Evolutionary conservation across 2,888 invertebrate species (phyloP), one percentile per base, ranked within the genome.

Genomic region (Muschampia plurimacula): DNA sequence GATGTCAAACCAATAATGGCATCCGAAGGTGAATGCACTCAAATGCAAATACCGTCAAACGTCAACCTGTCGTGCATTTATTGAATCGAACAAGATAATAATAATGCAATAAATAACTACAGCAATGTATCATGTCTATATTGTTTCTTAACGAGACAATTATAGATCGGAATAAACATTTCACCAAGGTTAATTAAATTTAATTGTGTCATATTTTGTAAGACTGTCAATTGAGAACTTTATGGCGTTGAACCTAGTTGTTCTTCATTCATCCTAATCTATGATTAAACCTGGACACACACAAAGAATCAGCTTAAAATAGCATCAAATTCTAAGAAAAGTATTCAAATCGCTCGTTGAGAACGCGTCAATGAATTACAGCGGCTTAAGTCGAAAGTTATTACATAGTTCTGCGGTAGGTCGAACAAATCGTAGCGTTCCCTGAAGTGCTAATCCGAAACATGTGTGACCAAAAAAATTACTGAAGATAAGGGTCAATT

Each of bases 381-480:
- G 77, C 83, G 88, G 92, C 91, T 91, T 92, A 91, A 86, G 81
- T 76, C 80, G 78, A 86, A 89, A 89, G 84, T 88, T 89, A 90
- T 87, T 82, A 80, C 81, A 80, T 83, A 84, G 85, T 87, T 83
- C 89, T 91, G 92, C 91, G 92, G 93, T 93, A 92, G 93, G 93
- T 93, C 90, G 86, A 79, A 84, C 84, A 79, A 79, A 80, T 79
- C 80, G 77, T 73, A 77, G 82, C 87, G 83, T 93, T 92, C 92
- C 83, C 85, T 92, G 92, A 91, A 93, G 87, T 88, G 91, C 90
- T 93, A 93, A 93, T 93, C 92, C 91, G 82, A 89, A 93, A 92
- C 93, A 93, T 89, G 83, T 93, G 93, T 81, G 89, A 88, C 88
- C 85, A 89, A 92, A 92, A 90, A 91, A 92, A 88, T 82, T 78